These are phyloP conservation scores for Heteronetta atricapilla DNA, from an alignment of 2,113 vertebrate genomes.

Conservation along the genomic window DNA sequence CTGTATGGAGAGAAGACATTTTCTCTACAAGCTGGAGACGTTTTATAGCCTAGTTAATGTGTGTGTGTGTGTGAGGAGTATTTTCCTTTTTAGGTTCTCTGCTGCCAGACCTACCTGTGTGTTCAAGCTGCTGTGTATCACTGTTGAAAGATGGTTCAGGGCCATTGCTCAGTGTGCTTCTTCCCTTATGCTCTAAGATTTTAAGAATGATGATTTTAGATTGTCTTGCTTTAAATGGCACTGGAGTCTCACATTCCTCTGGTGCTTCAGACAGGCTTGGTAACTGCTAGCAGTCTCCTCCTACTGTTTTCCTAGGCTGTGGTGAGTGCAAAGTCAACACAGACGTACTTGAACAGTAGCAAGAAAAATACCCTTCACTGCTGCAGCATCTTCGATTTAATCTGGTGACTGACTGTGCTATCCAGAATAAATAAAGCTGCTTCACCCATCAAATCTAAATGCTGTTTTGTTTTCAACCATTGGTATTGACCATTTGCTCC, in stretches of 20 bases:
- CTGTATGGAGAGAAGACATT: not conserved
- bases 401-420: not conserved
- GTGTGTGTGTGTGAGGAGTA: not conserved
- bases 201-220: not conserved
- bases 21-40: rapidly evolving
- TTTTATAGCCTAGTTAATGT: not conserved
- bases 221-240: not conserved
- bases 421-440: not conserved
- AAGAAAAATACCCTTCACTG: not conserved
- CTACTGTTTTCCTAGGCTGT: not conserved
- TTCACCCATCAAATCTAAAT: not conserved
- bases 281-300: rapidly evolving
- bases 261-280: rapidly evolving
- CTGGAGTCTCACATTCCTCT: not conserved
- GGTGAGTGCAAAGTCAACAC: not conserved
- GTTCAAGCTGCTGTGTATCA: rapidly evolving
- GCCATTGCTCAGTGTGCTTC: rapidly evolving
- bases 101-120: not conserved
- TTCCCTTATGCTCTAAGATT: rapidly evolving
- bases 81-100: not conserved
- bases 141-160: not conserved
- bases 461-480: not conserved
- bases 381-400: not conserved
- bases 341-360: not conserved
- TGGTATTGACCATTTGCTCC: not conserved